phyloP scores from a whole-genome alignment of 2,113 vertebrate species.

The Turdus rufiventris region DNA sequence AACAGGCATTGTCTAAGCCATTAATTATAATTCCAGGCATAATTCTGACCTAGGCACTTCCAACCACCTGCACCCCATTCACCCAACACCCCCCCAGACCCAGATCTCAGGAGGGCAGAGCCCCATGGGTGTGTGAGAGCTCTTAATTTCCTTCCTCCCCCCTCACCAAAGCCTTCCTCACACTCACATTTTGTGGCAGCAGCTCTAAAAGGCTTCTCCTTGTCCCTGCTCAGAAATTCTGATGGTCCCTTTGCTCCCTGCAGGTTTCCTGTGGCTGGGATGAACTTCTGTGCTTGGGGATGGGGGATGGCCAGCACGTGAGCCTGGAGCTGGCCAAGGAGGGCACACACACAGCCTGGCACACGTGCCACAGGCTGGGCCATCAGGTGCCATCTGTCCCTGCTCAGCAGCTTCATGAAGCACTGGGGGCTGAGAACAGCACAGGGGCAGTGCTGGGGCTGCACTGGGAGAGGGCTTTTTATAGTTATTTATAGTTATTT shows the following conservation, averaged over 20 bases:
- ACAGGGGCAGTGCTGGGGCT: no score
- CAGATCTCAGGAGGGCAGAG: not conserved
- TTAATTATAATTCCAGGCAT: not conserved
- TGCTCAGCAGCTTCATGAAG: not conserved
- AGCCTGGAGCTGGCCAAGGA: not conserved
- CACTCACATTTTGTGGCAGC: not conserved
- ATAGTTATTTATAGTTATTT: no score
- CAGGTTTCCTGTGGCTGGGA: not conserved
- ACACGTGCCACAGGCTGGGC: not conserved
- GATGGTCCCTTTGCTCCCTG: not conserved
- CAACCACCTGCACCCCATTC: not conserved
- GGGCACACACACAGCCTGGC: not conserved
- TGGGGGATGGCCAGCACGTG: not conserved
- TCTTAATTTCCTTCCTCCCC: not conserved
- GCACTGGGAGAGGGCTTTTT: rapidly evolving
- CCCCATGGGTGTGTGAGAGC: not conserved
- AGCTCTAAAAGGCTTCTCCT: not conserved
- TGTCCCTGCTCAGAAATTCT: not conserved
- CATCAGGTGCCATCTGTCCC: not conserved
- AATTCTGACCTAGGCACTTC: not conserved
- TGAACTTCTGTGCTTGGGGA: not conserved
- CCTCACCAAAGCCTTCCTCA: not conserved
- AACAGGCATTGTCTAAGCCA: not conserved
- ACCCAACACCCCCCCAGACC: not conserved
- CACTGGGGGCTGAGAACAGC: not conserved